Evolutionary conservation across 2,113 vertebrate species (phyloP), one percentile per base, ranked within the genome.

Genomic region (Phalacrocorax brasilianus): DNA sequence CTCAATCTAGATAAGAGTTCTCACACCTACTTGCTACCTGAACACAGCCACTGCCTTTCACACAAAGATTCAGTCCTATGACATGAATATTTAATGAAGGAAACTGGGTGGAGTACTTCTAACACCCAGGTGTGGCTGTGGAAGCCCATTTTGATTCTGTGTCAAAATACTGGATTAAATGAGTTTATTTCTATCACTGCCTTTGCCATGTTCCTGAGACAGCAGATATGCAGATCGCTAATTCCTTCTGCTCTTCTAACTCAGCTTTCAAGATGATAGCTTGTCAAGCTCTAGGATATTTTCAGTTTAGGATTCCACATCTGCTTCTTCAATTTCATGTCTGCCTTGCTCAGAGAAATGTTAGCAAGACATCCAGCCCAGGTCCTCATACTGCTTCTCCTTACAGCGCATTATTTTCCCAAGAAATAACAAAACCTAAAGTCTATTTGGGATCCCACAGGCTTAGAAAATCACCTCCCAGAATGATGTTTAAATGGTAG

Each of bases 1-100:
- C 86, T 96, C 77, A 71, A 94, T 95, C 96, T 95, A 96, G 96
- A 97, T 97, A 97, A 97, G 94, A 71, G 74, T 97, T 97, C 97
- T 95, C 97, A 97, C 96, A 97, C 97, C 97, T 97, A 97, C 97
- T 33, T 95, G 84, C 84, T 95, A 76, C 72, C 70, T 85, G 89
- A 96, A 66, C 45, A 82, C 66, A 92, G 89, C 58, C 86, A 81
- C 70, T 95, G 73, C 86, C 91, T 96, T 92, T 89, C 95, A 96
- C 94, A 93, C 91, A 97, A 72, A 87, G 96, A 95, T 89, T 91
- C 84, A 85, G 77, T 82, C 79, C 92, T 73, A 3, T 33, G 66
- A 81, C 91, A 97, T 97, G 97, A 96, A 97, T 97, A 97, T 96
- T 92, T 91, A 95, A 94, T 0, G 28, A 94, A 94, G 92, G 89